Percentiles rank a stretch among this genome's conserved stretches.
These are phyloP conservation scores for Micromesistius poutassou DNA, from an alignment of 2,797 vertebrate genomes.

Conservation along the genomic window DNA sequence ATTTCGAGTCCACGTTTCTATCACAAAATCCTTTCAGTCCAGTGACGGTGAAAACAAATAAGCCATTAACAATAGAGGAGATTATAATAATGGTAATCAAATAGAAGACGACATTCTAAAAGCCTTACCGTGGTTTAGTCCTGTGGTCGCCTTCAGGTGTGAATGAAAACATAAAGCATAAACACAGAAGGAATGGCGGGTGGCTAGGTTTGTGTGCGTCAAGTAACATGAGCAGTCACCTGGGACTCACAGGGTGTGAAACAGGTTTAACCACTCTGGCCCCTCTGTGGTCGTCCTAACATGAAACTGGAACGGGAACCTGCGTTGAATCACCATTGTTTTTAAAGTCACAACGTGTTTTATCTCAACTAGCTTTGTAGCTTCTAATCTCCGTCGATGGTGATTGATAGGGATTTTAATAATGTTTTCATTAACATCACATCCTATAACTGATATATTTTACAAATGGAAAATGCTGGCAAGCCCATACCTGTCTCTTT, in stretches of 20 bases:
- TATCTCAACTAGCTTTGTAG: too few relatives aligned
- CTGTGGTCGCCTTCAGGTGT: neutral
- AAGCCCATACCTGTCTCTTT: too few relatives aligned
- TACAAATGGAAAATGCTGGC: too few relatives aligned
- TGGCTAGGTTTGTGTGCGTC: neutral
- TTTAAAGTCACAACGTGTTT: neutral
- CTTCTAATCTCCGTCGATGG: too few relatives aligned
- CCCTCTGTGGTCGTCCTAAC: neutral
- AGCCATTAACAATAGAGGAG: conserved; percentile 51
- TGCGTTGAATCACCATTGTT: neutral
- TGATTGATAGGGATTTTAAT: too few relatives aligned
- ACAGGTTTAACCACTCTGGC: neutral
- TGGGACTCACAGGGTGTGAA: neutral
- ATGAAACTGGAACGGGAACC: neutral
- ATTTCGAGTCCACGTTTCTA: conserved; percentile 64
- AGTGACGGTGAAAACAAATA: neutral
- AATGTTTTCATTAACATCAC: too few relatives aligned
- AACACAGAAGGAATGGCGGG: neutral
- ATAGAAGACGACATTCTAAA: neutral
- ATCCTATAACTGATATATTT: too few relatives aligned
- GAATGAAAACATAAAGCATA: neutral
- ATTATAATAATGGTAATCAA: conserved; percentile 7
- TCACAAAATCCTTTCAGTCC: conserved; percentile 49
- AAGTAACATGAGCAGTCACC: neutral
- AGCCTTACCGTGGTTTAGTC: neutral